Conservation (phyloP, 2,797 vertebrate species). For the Cossypha niveicapilla region DNA sequence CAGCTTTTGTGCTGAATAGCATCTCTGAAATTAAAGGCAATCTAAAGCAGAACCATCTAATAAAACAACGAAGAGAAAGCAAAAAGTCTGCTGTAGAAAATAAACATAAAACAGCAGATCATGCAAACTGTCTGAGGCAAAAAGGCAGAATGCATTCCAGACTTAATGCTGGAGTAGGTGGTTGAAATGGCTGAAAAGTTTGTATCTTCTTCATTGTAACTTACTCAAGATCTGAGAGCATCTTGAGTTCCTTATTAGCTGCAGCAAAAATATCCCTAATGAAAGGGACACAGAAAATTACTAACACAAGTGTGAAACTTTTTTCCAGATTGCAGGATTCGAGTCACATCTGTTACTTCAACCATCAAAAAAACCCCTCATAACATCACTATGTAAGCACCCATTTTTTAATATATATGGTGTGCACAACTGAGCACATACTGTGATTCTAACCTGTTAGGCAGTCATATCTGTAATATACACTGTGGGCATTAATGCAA, state of each 20-base stretch:
- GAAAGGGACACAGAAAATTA: background rate
- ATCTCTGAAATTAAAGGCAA: constrained; percentile 37
- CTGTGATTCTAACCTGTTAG: background rate
- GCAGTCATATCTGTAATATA: background rate
- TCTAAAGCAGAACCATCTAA: background rate
- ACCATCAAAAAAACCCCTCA: rapidly evolving
- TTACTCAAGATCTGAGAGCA: background rate
- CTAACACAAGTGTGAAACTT: background rate
- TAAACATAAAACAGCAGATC: background rate
- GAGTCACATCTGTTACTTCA: background rate
- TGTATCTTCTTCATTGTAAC: background rate
- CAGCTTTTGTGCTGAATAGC: background rate
- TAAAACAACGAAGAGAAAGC: background rate
- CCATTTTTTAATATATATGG: background rate
- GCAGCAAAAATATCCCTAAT: background rate
- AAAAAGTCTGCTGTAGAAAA: background rate
- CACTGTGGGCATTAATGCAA: background rate
- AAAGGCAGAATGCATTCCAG: background rate
- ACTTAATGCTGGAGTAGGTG: rapidly evolving
- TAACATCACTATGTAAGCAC: background rate
- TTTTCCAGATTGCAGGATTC: background rate
- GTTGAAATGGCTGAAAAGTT: background rate
- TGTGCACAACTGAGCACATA: background rate
- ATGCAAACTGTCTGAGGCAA: background rate
- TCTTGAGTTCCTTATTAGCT: background rate